These are phyloP conservation scores for Diuraphis noxia DNA, from an alignment of 1,140 invertebrate genomes.

Conservation along the genomic window DNA sequence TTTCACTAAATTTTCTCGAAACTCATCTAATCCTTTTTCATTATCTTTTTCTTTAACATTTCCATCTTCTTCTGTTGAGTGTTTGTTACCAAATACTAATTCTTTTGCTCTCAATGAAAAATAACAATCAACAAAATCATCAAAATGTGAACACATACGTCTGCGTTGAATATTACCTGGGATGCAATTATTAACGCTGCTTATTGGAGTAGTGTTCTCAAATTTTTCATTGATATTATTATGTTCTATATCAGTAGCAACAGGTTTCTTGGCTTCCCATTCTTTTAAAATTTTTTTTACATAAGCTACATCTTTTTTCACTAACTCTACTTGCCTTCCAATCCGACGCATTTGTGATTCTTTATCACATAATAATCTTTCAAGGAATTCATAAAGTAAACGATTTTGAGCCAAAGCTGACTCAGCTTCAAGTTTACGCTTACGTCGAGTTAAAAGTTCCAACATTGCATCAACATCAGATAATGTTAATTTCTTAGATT, in stretches of 20 bases:
- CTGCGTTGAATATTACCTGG: conserved; percentile 42
- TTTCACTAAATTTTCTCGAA: conserved; percentile 84
- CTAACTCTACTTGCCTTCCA: conserved; percentile 73
- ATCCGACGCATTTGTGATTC: conserved; percentile 72
- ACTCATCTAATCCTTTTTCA: conserved; percentile 71
- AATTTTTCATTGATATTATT: conserved; percentile 46
- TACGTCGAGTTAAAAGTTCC: conserved; percentile 76
- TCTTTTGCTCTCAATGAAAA: conserved; percentile 77
- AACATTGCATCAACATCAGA: conserved; percentile 82
- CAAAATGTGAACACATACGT: conserved; percentile 76
- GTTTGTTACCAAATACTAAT: conserved; percentile 65
- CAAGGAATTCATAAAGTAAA: conserved; percentile 82
- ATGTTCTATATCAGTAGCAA: conserved; percentile 45
- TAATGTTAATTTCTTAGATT: conserved; percentile 73
- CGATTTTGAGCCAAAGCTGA: conserved; percentile 76
- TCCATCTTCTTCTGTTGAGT: conserved; percentile 53
- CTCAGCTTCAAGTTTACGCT: conserved; percentile 79
- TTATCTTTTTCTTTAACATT: conserved; percentile 7
- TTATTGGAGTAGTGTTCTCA: conserved; percentile 53
- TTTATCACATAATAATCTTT: conserved; percentile 75
- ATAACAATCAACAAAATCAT: conserved; percentile 88
- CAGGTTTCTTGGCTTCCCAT: conserved; percentile 49
- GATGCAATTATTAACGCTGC: conserved; percentile 61
- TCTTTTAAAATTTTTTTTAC: conserved; percentile 79
- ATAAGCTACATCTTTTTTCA: conserved; percentile 77